These are phyloP conservation scores for Hoplias malabaricus DNA, from an alignment of 2,113 vertebrate genomes.

Conservation along the genomic window DNA sequence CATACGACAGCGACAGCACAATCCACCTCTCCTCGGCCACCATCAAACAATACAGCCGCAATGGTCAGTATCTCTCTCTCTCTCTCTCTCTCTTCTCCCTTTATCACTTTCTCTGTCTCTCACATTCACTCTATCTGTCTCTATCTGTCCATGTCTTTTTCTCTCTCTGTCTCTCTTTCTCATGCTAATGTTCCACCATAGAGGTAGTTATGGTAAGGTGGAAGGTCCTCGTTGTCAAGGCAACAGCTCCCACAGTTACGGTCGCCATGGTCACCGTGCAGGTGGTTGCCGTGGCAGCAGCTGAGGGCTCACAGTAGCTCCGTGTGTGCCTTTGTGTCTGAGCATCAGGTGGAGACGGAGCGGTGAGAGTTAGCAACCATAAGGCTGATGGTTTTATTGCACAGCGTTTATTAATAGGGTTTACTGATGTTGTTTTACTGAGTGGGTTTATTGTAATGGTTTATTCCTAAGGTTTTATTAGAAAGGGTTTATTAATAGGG, in stretches of 20 bases:
- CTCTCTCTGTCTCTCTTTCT: neutral
- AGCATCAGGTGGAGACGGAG: too few relatives aligned
- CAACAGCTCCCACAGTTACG: neutral
- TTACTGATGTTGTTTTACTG: too few relatives aligned
- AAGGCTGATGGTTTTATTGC: too few relatives aligned
- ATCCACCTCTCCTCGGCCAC: constrained; percentile 87
- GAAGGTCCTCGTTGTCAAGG: neutral
- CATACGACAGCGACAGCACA: constrained; percentile 86
- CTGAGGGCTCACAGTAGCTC: neutral
- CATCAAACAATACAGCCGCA: constrained; percentile 93
- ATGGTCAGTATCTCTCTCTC: constrained; percentile 72
- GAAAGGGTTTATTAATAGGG: too few relatives aligned
- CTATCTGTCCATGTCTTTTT: neutral
- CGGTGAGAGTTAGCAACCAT: neutral
- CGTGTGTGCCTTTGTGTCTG: neutral
- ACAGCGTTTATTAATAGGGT: too few relatives aligned
- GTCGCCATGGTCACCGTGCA: neutral
- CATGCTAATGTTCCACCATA: neutral
- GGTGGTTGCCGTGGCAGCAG: constrained; percentile 60
- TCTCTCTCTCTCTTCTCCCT: neutral
- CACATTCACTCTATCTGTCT: neutral
- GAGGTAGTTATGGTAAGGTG: neutral
- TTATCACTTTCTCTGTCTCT: neutral
- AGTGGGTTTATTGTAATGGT: too few relatives aligned
- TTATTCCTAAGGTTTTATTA: too few relatives aligned